A percentile compares a stretch with the other conserved stretches of the same genome.
Evolutionary conservation across 1,140 invertebrate genomes (phyloP).

Genomic region (Agraylea sexmaculata): DNA sequence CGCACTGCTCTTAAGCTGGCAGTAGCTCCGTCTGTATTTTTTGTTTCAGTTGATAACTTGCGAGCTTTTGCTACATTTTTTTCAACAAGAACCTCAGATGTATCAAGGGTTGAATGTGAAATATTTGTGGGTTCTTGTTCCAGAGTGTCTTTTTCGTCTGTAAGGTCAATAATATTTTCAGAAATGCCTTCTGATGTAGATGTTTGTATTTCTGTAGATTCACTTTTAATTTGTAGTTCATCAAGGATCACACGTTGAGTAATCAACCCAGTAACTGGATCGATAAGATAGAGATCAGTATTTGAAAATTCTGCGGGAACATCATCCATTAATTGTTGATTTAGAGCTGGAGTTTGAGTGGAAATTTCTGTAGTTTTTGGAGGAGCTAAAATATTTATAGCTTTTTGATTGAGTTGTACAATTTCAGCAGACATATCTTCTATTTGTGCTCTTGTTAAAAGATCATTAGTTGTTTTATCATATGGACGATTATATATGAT

Average conservation of each 20-base stretch:
- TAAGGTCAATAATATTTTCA: too few species aligned
- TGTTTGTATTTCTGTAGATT: background rate
- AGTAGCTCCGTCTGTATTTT: conserved; percentile 9
- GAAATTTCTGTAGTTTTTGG: conserved; percentile 12
- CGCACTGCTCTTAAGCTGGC: conserved; percentile 13
- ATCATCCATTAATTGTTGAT: conserved; percentile 1
- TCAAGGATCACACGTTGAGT: conserved; percentile 11
- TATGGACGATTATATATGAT: conserved; percentile 1
- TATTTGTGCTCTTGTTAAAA: background rate
- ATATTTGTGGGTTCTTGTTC: background rate
- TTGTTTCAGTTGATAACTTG: background rate
- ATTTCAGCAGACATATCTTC: background rate
- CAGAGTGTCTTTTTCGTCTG: too few species aligned
- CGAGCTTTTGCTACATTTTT: conserved; percentile 1
- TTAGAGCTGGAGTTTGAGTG: conserved; percentile 8
- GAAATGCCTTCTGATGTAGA: too few species aligned
- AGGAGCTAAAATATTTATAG: background rate
- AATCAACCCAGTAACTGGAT: conserved; percentile 19
- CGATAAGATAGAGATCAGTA: conserved; percentile 20
- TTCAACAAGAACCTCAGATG: conserved; percentile 9
- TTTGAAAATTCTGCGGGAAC: conserved; percentile 14
- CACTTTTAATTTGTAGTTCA: background rate
- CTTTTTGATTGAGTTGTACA: background rate
- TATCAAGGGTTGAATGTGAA: background rate
- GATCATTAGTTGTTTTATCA: conserved; percentile 1